A percentile compares a stretch with the other conserved stretches of the same genome.
Conservation (phyloP, 2,888 invertebrate species). For the Amblyteles armatorius region DNA sequence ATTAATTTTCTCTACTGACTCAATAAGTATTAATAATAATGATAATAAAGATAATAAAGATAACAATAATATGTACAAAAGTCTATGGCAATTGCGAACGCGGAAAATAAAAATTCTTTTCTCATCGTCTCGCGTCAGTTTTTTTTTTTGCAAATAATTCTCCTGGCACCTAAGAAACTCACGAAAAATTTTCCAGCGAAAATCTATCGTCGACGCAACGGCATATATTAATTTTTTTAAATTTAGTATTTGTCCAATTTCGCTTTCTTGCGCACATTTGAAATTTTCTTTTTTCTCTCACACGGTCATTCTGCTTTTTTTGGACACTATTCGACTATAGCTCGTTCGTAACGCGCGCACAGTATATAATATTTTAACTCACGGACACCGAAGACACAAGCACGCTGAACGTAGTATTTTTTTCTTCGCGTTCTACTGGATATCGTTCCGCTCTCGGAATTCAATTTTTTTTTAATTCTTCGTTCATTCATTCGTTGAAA, state of each 20-base stretch:
- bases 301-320: constrained; percentile 51
- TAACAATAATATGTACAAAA: constrained; percentile 48
- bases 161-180: constrained; percentile 22
- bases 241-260: constrained; percentile 32
- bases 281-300: constrained; percentile 28
- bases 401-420: constrained; percentile 53
- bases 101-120: constrained; percentile 32
- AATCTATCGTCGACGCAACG: constrained; percentile 62
- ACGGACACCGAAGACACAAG: constrained; percentile 64
- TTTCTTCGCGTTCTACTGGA: constrained; percentile 61
- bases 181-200: constrained; percentile 31
- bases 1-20: constrained; percentile 12
- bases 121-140: constrained; percentile 15
- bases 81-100: constrained; percentile 23
- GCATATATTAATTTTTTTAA: constrained; percentile 70
- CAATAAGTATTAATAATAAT: constrained; percentile 31
- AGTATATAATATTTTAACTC: constrained; percentile 50
- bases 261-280: constrained; percentile 32
- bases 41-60: constrained; percentile 35
- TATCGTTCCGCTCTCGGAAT: constrained; percentile 30
- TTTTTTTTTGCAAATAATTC: constrained; percentile 26
- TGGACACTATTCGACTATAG: constrained; percentile 46
- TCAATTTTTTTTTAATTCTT: constrained; percentile 35
- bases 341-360: constrained; percentile 58
- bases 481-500: constrained; percentile 56